These are phyloP conservation scores for Drosophila antonietae DNA, from an alignment of 2,888 invertebrate species.

Conservation along the genomic window DNA sequence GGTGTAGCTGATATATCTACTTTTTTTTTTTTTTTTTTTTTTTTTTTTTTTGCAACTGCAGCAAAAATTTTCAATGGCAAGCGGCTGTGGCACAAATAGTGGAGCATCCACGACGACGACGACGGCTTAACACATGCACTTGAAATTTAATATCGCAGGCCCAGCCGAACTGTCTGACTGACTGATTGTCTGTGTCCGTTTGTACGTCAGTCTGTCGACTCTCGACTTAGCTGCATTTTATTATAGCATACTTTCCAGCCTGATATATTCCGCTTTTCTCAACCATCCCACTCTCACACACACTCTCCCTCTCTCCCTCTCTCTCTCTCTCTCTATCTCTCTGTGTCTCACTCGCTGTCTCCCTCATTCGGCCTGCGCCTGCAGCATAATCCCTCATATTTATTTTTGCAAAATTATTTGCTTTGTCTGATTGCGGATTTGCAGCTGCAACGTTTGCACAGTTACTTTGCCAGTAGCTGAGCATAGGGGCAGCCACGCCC, in stretches of 20 bases:
- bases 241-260: conserved; percentile 73
- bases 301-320: background rate
- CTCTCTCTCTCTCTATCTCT: no score
- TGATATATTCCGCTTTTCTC: background rate
- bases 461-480: conserved; percentile 65
- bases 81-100: conserved; percentile 54
- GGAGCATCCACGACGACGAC: conserved; percentile 31
- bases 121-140: conserved; percentile 78
- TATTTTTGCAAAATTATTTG: conserved; percentile 82
- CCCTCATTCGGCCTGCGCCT: conserved; percentile 38
- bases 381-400: conserved; percentile 82
- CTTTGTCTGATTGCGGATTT: conserved; percentile 85
- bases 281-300: background rate
- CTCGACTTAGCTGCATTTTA: conserved; percentile 77
- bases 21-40: background rate
- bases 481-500: conserved; percentile 51
- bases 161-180: conserved; percentile 11
- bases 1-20: background rate
- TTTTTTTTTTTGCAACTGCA: conserved; percentile 58
- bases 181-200: background rate
- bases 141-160: conserved; percentile 76
- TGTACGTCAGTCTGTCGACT: conserved; percentile 9
- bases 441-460: conserved; percentile 81
- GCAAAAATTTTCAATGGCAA: conserved; percentile 72
- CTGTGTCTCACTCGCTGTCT: background rate